Evolutionary conservation across 2,888 invertebrate species (phyloP).

Genomic region (Rotaria sp.): DNA sequence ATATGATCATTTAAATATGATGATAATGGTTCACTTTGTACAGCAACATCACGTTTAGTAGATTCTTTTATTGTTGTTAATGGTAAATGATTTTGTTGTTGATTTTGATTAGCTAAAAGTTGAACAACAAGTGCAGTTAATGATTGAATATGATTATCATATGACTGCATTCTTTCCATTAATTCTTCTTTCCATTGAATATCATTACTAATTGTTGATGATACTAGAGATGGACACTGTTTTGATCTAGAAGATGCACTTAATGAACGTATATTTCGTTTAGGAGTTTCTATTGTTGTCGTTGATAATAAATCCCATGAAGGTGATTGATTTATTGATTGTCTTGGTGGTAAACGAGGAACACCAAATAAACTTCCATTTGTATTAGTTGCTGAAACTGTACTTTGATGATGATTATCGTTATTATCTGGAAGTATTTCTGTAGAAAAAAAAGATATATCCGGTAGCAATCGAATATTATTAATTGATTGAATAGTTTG

Average conservation of each 20-base stretch:
- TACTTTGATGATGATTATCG: background rate
- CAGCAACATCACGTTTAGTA: background rate
- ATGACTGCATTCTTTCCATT: conserved; percentile 1
- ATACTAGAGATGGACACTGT: too few relatives aligned
- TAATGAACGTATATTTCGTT: background rate
- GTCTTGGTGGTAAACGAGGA: conserved; percentile 18
- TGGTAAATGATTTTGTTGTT: background rate
- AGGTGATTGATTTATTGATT: background rate
- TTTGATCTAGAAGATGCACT: background rate
- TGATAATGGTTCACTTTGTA: background rate
- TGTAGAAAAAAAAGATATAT: background rate
- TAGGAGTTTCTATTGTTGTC: background rate
- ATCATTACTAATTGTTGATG: background rate
- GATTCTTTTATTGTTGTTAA: background rate
- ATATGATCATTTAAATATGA: too few relatives aligned
- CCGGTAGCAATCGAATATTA: too few relatives aligned
- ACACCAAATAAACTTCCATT: conserved; percentile 22
- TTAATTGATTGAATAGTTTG: too few relatives aligned
- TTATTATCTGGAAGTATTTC: background rate
- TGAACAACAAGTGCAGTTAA: background rate
- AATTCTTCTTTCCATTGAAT: background rate
- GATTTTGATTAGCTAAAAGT: background rate
- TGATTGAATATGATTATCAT: background rate
- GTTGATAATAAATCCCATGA: background rate
- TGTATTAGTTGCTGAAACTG: background rate